phyloP scores from a whole-genome alignment of 2,797 vertebrate species.

The Acanthornis magna region DNA sequence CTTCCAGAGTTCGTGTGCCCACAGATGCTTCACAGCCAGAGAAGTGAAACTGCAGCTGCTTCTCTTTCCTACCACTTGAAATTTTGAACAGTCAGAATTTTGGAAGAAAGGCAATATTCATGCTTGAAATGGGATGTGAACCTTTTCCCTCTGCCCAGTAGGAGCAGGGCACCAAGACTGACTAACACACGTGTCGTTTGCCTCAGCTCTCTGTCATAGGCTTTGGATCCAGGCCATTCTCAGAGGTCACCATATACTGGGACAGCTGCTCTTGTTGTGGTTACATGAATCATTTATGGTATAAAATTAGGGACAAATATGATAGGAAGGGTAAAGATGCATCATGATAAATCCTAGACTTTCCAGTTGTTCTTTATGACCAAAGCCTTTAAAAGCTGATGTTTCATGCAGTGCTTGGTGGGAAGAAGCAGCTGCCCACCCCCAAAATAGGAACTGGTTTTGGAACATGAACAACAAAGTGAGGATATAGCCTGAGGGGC shows the following conservation, averaged over 20 bases:
- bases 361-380: constrained; percentile 4
- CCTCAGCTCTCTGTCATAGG: neutral
- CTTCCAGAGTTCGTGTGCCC: neutral
- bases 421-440: neutral
- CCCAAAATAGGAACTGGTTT: neutral
- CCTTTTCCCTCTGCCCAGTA: neutral
- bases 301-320: constrained; percentile 17
- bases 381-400: neutral
- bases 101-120: neutral
- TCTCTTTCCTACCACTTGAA: neutral
- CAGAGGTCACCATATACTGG: neutral
- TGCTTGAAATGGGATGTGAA: neutral
- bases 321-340: constrained; percentile 3
- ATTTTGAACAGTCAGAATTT: neutral
- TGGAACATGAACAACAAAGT: neutral
- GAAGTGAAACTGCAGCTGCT: constrained; percentile 22
- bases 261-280: constrained; percentile 29
- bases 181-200: neutral
- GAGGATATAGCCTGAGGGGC: neutral
- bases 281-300: neutral
- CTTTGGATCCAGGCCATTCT: neutral
- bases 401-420: neutral
- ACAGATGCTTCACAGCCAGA: neutral
- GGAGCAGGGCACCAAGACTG: neutral
- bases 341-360: neutral